Percentiles rank a stretch among this genome's conserved stretches.
phyloP scores from a whole-genome alignment of 2,797 vertebrate genomes.

The Epinephelus awoara region DNA sequence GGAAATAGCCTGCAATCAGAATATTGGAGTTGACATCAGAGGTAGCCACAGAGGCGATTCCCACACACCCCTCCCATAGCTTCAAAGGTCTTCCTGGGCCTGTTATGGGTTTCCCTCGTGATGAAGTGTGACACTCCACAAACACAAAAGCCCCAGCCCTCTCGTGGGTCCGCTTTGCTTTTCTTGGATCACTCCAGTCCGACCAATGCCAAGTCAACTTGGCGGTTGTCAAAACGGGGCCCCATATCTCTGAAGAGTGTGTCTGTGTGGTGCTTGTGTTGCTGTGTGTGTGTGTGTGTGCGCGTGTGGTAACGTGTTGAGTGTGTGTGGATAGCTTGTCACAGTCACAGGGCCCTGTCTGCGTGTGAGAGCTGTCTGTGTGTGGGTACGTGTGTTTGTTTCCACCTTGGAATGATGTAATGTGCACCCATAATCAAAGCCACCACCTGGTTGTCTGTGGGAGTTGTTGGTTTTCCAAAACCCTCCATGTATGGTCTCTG shows the following conservation, averaged over 20 bases:
- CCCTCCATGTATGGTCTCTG: constrained; percentile 54
- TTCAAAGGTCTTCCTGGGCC: constrained; percentile 93
- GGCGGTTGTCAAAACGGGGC: constrained; percentile 92
- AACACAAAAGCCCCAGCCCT: constrained; percentile 95
- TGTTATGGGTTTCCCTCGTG: constrained; percentile 94
- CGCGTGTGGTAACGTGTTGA: constrained; percentile 82
- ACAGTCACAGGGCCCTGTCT: constrained; percentile 54
- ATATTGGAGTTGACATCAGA: constrained; percentile 93
- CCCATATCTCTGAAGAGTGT: constrained; percentile 89
- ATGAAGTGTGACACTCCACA: constrained; percentile 98
- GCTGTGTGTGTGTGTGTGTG: constrained; percentile 70
- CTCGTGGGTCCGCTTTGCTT: constrained; percentile 92
- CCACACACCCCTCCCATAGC: constrained; percentile 87
- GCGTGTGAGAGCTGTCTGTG: constrained; percentile 80
- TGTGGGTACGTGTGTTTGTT: constrained; percentile 83
- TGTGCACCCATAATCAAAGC: constrained; percentile 87
- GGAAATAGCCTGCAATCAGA: constrained; percentile 89
- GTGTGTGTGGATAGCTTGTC: constrained; percentile 78
- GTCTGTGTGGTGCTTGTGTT: constrained; percentile 50
- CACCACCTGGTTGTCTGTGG: constrained; percentile 86
- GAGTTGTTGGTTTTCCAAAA: constrained; percentile 66
- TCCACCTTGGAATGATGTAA: constrained; percentile 88
- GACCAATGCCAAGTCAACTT: constrained; percentile 95
- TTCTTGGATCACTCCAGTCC: constrained; percentile 81
- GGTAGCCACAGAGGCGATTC: constrained; percentile 89